phyloP scores from a whole-genome alignment of 2,113 vertebrate species.

The Notothenia rossii region DNA sequence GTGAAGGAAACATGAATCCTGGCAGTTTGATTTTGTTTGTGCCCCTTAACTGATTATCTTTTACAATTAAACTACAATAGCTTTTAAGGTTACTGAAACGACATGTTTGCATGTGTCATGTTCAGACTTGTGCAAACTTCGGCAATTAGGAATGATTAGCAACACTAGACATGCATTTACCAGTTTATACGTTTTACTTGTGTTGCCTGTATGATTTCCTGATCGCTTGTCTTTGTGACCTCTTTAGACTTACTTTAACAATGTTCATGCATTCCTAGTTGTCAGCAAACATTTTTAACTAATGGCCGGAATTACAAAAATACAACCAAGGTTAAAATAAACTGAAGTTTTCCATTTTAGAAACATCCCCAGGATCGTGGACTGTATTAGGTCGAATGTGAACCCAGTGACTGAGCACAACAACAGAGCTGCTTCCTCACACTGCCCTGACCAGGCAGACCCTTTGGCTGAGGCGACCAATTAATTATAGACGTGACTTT shows the following conservation, averaged over 20 bases:
- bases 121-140: not conserved
- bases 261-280: not conserved
- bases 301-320: not conserved
- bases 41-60: no score
- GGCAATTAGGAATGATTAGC: not conserved
- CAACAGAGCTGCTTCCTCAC: slow-evolving; percentile 75
- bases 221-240: not conserved
- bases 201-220: not conserved
- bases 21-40: no score
- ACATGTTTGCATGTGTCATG: no score
- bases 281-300: not conserved
- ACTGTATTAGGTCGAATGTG: slow-evolving; percentile 28
- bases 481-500: slow-evolving; percentile 87
- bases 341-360: slow-evolving; percentile 30
- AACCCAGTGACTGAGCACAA: slow-evolving; percentile 62
- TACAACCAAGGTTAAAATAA: not conserved
- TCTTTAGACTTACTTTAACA: not conserved
- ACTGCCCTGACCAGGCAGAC: slow-evolving; percentile 78
- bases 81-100: no score
- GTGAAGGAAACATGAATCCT: no score
- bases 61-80: no score
- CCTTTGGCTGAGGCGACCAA: slow-evolving; percentile 81
- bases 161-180: not conserved
- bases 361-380: not conserved
- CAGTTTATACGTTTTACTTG: not conserved